Percentiles rank a stretch among this genome's conserved stretches.
Evolutionary conservation across 2,888 invertebrate genomes (phyloP).

Genomic region (Volucella zonaria): DNA sequence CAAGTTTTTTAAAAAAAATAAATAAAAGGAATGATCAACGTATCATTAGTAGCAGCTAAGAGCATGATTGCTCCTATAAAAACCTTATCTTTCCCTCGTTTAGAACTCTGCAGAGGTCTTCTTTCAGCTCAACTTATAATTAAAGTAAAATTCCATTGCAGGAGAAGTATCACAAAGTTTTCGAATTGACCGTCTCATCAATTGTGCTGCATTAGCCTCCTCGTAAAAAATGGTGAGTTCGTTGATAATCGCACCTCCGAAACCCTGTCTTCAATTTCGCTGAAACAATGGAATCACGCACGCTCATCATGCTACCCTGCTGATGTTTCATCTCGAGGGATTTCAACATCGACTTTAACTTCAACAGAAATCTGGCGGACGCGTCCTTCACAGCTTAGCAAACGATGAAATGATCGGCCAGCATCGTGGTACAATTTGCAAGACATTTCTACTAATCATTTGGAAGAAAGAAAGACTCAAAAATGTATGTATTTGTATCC

Average conservation of each 20-base stretch:
- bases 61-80: slow-evolving; percentile 36
- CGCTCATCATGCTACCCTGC: slow-evolving; percentile 37
- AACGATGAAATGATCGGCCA: background rate
- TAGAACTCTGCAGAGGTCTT: slow-evolving; percentile 35
- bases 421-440: background rate
- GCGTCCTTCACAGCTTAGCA: slow-evolving; percentile 6
- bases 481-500: too few relatives aligned
- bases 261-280: slow-evolving; percentile 10
- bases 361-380: too few relatives aligned
- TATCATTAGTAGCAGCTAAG: slow-evolving; percentile 24
- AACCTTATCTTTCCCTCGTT: slow-evolving; percentile 10
- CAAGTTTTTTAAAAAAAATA: too few relatives aligned
- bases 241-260: slow-evolving; percentile 47
- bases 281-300: too few relatives aligned
- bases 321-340: slow-evolving; percentile 33
- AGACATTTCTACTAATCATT: too few relatives aligned
- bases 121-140: slow-evolving; percentile 23
- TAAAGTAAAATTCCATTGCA: slow-evolving; percentile 23
- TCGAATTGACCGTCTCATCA: slow-evolving; percentile 33
- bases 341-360: too few relatives aligned
- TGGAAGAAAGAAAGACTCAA: too few relatives aligned
- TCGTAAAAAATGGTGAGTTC: slow-evolving; percentile 33
- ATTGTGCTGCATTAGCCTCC: slow-evolving; percentile 46
- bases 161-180: slow-evolving; percentile 10
- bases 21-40: background rate